Evolutionary conservation across 30 jellyfish, hydroid and myxozoan species (phyloP), one percentile per base, ranked within the genome.

Genomic region (Calvadosia cruxmelitensis): DNA sequence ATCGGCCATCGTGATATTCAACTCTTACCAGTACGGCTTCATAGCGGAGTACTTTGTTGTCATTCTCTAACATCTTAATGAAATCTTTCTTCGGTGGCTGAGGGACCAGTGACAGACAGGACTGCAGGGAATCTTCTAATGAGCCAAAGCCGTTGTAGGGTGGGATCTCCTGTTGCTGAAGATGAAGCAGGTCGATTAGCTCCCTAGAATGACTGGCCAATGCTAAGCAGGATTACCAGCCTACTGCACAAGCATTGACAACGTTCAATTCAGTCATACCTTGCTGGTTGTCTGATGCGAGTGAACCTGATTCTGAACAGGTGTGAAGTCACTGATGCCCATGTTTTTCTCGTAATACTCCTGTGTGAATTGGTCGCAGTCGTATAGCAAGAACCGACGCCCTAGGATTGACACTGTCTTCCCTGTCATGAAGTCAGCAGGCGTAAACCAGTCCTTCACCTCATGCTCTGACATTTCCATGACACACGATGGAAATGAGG

Each of bases 111-210:
- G 97, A 81, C 24, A 88, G 68, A 63, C 97, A 88, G 29, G 97
- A 88, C 52, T 88, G 97, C 1, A 88, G 67, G 23, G 97, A 80
- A 73, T 88, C 97, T 77, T 88, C 97, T 15, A 80, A 65, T 29
- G 97, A 88, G 3, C 97, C 97, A 80, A 80, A 88, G 3, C 97
- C 97, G 76, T 88, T 88, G 77, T 88, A 88, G 0, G 97, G 97
- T 36, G 97, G 97, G 33, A 88, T 66, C 42, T 64, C 64, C 97
- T 88, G 70, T n/a, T 42, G 10, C 10, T 42, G 10, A 42, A 42
- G 20, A 42, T 42, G 20, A 42, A 42, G 20, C 57, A 42, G 10
- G 10, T 20, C 10, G 57, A 20, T 42, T 5, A 42, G 20, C 20
- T 42, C 10, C 20, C 10, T 42, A 42, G 20, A 42, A 42, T 5